These are phyloP conservation scores for Nymphalis urticae DNA, from an alignment of 2,888 invertebrate species.

Conservation along the genomic window DNA sequence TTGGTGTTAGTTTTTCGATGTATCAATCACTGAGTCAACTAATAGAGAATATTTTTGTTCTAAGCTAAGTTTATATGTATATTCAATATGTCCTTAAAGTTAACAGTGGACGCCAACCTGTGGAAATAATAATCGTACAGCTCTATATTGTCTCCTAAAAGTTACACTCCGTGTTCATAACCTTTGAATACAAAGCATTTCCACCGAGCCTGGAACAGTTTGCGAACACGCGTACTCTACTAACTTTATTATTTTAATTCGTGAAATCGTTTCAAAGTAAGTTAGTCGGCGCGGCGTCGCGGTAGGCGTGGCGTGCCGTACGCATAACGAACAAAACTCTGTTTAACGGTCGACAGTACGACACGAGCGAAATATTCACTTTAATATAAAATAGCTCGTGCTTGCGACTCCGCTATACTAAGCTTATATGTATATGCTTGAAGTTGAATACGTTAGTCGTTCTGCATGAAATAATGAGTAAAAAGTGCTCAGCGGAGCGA, in stretches of 20 bases:
- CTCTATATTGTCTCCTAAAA: slow-evolving; percentile 1
- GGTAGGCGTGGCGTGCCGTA: too few relatives aligned
- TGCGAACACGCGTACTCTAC: not conserved
- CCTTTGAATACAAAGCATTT: slow-evolving; percentile 8
- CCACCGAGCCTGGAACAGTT: not conserved
- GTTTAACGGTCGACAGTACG: not conserved
- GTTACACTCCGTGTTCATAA: not conserved
- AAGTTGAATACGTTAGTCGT: slow-evolving; percentile 7
- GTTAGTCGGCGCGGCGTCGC: not conserved
- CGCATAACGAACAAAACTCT: not conserved
- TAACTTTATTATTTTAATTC: slow-evolving; percentile 8
- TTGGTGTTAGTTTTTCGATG: too few relatives aligned
- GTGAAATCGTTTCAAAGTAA: slow-evolving; percentile 3
- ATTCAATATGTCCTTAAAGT: too few relatives aligned
- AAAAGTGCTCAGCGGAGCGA: slow-evolving; percentile 6
- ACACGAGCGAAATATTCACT: slow-evolving; percentile 8
- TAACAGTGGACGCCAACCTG: not conserved
- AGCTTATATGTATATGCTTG: slow-evolving; percentile 5
- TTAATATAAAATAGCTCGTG: slow-evolving; percentile 3
- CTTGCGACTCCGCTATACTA: not conserved
- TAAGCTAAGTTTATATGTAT: too few relatives aligned
- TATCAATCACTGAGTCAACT: too few relatives aligned
- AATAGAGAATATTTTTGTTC: too few relatives aligned
- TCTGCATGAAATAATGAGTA: slow-evolving; percentile 19
- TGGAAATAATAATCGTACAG: not conserved